phyloP scores from a whole-genome alignment of 2,797 vertebrate genomes.

The Sebastes matsubarae region DNA sequence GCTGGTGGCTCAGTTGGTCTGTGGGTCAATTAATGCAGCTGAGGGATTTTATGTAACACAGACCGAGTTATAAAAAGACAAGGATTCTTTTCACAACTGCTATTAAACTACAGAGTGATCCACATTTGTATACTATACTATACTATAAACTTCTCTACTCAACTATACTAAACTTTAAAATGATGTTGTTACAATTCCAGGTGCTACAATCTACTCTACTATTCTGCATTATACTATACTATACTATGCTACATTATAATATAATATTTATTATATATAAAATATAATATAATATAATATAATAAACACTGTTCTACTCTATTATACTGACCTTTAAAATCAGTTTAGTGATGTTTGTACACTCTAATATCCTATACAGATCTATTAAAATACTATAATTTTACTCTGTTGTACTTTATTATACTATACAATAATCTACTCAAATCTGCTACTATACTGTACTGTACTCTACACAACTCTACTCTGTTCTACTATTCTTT shows the following conservation, averaged over 20 bases:
- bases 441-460: neutral
- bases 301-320: neutral
- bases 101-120: neutral
- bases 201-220: too few relatives aligned
- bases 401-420: neutral
- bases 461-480: neutral
- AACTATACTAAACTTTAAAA: neutral
- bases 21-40: neutral
- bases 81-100: constrained; percentile 2
- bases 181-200: too few relatives aligned
- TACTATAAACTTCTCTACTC: neutral
- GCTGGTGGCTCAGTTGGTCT: neutral
- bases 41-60: constrained; percentile 17
- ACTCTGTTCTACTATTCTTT: neutral
- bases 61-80: constrained; percentile 30
- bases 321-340: neutral
- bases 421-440: neutral
- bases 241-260: neutral
- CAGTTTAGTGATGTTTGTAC: neutral
- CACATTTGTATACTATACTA: neutral
- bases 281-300: neutral
- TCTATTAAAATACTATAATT: neutral
- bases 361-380: neutral
- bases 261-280: neutral
- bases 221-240: neutral